A percentile compares a stretch with the other conserved stretches of the same genome.
Evolutionary conservation across 2,113 vertebrate genomes (phyloP).

Genomic region (Orientallactaga bullata): DNA sequence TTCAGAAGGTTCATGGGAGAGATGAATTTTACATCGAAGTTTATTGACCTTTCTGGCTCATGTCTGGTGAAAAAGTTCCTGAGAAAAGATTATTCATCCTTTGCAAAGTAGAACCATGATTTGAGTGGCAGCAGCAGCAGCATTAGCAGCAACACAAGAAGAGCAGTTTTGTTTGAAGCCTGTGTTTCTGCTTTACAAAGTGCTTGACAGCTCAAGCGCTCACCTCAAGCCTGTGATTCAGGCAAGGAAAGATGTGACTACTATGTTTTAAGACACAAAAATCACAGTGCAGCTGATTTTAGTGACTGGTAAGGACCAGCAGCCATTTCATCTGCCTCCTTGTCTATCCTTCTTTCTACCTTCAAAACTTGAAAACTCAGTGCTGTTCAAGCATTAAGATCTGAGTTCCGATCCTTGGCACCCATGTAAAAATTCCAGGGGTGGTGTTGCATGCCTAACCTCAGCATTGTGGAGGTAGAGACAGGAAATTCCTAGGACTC

Average conservation of each 20-base stretch:
- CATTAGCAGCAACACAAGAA: neutral
- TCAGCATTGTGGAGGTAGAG: no score
- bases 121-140: neutral
- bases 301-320: neutral
- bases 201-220: neutral
- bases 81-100: conserved; percentile 10
- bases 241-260: neutral
- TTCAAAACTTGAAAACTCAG: neutral
- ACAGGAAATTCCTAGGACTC: no score
- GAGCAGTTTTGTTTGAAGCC: neutral
- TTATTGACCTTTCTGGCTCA: conserved; percentile 5
- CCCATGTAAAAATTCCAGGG: no score
- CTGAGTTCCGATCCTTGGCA: no score
- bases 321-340: neutral
- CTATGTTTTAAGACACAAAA: conserved; percentile 16
- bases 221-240: neutral
- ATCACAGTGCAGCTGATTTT: neutral
- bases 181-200: conserved; percentile 3
- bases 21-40: conserved; percentile 32
- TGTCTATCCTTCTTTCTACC: neutral
- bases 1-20: conserved; percentile 33
- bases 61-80: conserved; percentile 18
- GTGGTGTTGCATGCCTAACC: no score
- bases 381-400: no score
- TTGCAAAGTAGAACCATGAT: neutral